phyloP scores from a whole-genome alignment of 1,140 invertebrate genomes.

The Penaeus japonicus region DNA sequence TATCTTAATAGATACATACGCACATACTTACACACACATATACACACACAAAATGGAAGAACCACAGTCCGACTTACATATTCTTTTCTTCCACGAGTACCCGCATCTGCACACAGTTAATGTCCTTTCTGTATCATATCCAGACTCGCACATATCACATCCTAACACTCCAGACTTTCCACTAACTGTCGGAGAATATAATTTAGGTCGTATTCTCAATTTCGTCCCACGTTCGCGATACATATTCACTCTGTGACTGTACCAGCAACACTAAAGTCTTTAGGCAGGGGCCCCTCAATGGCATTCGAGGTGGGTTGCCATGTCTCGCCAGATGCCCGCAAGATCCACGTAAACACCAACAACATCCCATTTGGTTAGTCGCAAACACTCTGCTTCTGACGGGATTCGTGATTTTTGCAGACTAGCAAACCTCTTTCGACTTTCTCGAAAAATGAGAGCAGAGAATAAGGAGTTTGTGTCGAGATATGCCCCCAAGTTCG shows the following conservation, averaged over 20 bases:
- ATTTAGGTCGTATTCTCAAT: slow-evolving; percentile 52
- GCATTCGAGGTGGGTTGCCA: slow-evolving; percentile 55
- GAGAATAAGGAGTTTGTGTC: too few relatives aligned
- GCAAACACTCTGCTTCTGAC: too few relatives aligned
- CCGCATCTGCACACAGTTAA: slow-evolving; percentile 57
- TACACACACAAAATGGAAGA: slow-evolving; percentile 34
- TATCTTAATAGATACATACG: slow-evolving; percentile 17
- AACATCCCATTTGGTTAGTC: too few relatives aligned
- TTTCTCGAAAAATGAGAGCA: too few relatives aligned
- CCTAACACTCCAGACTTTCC: slow-evolving; percentile 36
- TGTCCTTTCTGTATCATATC: slow-evolving; percentile 58
- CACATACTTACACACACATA: slow-evolving; percentile 31
- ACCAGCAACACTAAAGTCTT: slow-evolving; percentile 56
- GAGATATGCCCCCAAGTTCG: too few relatives aligned
- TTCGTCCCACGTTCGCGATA: slow-evolving; percentile 54
- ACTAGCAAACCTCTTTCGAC: too few relatives aligned
- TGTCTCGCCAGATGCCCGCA: slow-evolving; percentile 21
- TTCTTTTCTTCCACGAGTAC: slow-evolving; percentile 58
- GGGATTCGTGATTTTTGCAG: too few relatives aligned
- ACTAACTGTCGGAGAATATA: slow-evolving; percentile 40
- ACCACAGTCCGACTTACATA: slow-evolving; percentile 55
- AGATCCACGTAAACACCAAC: too few relatives aligned
- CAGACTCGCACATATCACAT: slow-evolving; percentile 59
- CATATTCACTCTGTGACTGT: slow-evolving; percentile 48
- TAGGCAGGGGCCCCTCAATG: slow-evolving; percentile 59